Evolutionary conservation across 2,888 invertebrate genomes (phyloP).

Genomic region (Mythimna lalbum): DNA sequence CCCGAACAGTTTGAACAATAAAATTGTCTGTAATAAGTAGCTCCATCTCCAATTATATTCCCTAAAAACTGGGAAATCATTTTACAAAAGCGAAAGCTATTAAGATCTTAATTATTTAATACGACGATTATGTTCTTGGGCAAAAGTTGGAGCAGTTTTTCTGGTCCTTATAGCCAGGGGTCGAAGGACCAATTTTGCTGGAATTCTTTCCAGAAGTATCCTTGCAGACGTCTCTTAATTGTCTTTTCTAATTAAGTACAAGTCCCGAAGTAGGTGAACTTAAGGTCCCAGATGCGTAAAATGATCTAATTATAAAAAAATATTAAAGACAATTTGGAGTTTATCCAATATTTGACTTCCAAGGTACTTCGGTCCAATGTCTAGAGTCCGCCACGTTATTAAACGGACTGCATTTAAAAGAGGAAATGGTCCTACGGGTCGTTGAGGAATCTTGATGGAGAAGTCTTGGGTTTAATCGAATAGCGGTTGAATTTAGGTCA

Average conservation of each 20-base stretch:
- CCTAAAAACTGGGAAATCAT: slow-evolving; percentile 67
- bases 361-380: slow-evolving; percentile 30
- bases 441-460: slow-evolving; percentile 24
- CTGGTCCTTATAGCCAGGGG: slow-evolving; percentile 35
- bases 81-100: slow-evolving; percentile 69
- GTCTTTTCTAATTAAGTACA: slow-evolving; percentile 79
- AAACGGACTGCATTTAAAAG: slow-evolving; percentile 45
- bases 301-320: slow-evolving; percentile 79
- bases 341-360: slow-evolving; percentile 63
- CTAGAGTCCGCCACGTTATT: slow-evolving; percentile 46
- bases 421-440: slow-evolving; percentile 33
- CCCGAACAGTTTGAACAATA: slow-evolving; percentile 27
- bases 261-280: slow-evolving; percentile 75
- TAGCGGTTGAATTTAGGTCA: not conserved
- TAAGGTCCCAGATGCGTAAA: slow-evolving; percentile 76
- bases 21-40: slow-evolving; percentile 49
- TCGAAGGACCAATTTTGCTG: slow-evolving; percentile 53
- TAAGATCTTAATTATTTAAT: slow-evolving; percentile 72
- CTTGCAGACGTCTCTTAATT: slow-evolving; percentile 71
- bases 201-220: slow-evolving; percentile 1
- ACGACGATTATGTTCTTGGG: slow-evolving; percentile 68
- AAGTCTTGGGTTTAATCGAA: slow-evolving; percentile 23
- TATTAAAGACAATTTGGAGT: slow-evolving; percentile 73
- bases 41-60: slow-evolving; percentile 53
- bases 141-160: slow-evolving; percentile 39